Evolutionary conservation across 1,140 invertebrate genomes (phyloP), one percentile per base, ranked within the genome.

Genomic region (Calephelis virginiensis): DNA sequence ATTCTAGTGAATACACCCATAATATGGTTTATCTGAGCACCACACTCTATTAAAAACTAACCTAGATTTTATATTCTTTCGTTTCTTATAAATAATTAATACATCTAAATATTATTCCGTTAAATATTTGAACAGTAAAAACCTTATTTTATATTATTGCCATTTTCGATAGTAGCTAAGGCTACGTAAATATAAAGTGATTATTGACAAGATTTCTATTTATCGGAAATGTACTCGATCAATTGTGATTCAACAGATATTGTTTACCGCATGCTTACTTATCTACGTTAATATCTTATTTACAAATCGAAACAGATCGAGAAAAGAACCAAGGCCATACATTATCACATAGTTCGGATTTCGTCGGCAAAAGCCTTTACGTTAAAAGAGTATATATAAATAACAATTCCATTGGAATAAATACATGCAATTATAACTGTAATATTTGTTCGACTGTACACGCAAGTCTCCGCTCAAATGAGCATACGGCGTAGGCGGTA

Each of bases 121-220:
- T 86, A 88, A 86, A 85, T 83, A 88, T 85, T 78, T 86, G 84
- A 81, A 90, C 80, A 88, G 78, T 86, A 86, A 84, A 79, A 79
- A 80, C 69, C 59, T 81, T 85, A 84, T 81, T 85, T 79, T 84
- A 85, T 84, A 86, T 90, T 90, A 90, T 90, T 90, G 88, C 88
- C 88, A 82, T 89, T 75, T 80, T 83, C 69, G 72, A 74, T 64
- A 68, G 76, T 77, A 77, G 77, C 75, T 64, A 74, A 70, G 69
- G 77, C 28, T 64, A 64, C 38, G 49, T 64, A 64, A 64, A 56
- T 17, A 11, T 56, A 56, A 56, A 8, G 56, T 60, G 59, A 67
- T 40, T 53, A 65, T 45, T 62, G 68, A 65, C 65, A 66, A 73
- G 78, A 79, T 80, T 48, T 49, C 17, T 37, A 63, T 37, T 45